phyloP scores from a whole-genome alignment of 2,113 vertebrate genomes.

The Pantherophis guttatus region DNA sequence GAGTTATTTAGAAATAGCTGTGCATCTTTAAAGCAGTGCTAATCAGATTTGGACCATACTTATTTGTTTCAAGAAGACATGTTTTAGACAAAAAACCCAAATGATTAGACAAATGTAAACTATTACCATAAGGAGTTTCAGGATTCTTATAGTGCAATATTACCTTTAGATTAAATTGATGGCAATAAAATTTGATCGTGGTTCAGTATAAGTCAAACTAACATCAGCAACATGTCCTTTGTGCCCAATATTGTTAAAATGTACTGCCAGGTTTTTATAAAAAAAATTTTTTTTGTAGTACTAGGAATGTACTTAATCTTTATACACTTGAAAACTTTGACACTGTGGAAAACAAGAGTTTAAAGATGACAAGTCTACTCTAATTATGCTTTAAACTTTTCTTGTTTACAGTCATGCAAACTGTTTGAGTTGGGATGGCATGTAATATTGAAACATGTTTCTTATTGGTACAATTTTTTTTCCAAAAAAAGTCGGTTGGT shows the following conservation, averaged over 20 bases:
- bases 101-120: conserved; percentile 26
- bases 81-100: conserved; percentile 29
- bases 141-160: conserved; percentile 39
- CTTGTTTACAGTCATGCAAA: conserved; percentile 69
- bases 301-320: conserved; percentile 69
- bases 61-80: conserved; percentile 9
- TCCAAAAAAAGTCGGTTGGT: conserved; percentile 43
- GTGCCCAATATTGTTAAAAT: conserved; percentile 52
- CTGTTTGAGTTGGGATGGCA: conserved; percentile 61
- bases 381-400: conserved; percentile 68
- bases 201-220: conserved; percentile 41
- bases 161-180: conserved; percentile 39
- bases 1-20: conserved; percentile 65
- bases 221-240: conserved; percentile 51
- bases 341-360: conserved; percentile 51
- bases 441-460: conserved; percentile 46
- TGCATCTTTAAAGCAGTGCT: conserved; percentile 56
- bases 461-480: conserved; percentile 57
- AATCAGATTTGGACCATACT: conserved; percentile 49
- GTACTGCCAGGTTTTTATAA: conserved; percentile 54
- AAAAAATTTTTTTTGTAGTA: conserved; percentile 54
- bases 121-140: conserved; percentile 36
- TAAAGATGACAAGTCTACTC: conserved; percentile 66
- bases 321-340: conserved; percentile 61
- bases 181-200: conserved; percentile 46